Evolutionary conservation across 2,113 vertebrate species (phyloP).

Genomic region (Scartelaos histophorus): DNA sequence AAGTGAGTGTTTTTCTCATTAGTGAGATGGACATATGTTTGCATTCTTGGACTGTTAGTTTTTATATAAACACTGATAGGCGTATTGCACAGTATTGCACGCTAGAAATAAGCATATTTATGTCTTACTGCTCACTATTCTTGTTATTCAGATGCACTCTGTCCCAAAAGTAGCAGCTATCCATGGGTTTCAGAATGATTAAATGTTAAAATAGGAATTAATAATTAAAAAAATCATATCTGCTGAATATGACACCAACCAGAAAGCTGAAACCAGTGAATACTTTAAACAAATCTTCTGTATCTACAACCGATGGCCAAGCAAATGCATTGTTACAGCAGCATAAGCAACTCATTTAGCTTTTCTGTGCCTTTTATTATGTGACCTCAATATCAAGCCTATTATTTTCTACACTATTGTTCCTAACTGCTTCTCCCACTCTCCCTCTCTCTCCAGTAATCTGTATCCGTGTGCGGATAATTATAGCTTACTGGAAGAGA

Average conservation of each 20-base stretch:
- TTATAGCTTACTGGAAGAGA: slow-evolving; percentile 64
- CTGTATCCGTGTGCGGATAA: slow-evolving; percentile 60
- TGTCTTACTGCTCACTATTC: neutral
- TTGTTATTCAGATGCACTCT: neutral
- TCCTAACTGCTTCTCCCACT: slow-evolving; percentile 22
- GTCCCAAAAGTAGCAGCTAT: neutral
- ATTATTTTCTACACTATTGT: slow-evolving; percentile 54
- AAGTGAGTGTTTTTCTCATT: too few species aligned
- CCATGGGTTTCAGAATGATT: neutral
- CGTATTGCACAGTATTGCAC: too few species aligned
- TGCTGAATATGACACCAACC: too few species aligned
- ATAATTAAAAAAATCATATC: too few species aligned
- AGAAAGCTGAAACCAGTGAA: too few species aligned
- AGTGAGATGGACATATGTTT: too few species aligned
- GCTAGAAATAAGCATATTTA: neutral
- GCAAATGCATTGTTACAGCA: slow-evolving; percentile 17
- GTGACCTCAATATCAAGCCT: slow-evolving; percentile 61
- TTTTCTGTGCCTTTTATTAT: slow-evolving; percentile 54
- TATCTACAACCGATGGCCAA: neutral
- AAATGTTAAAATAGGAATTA: too few species aligned
- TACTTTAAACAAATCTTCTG: neutral
- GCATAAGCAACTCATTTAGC: slow-evolving; percentile 54
- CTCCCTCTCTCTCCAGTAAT: slow-evolving; percentile 52
- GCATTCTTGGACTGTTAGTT: too few species aligned
- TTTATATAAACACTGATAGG: too few species aligned